Conservation (phyloP, 2,888 invertebrate genomes). For the Thecophora atra region DNA sequence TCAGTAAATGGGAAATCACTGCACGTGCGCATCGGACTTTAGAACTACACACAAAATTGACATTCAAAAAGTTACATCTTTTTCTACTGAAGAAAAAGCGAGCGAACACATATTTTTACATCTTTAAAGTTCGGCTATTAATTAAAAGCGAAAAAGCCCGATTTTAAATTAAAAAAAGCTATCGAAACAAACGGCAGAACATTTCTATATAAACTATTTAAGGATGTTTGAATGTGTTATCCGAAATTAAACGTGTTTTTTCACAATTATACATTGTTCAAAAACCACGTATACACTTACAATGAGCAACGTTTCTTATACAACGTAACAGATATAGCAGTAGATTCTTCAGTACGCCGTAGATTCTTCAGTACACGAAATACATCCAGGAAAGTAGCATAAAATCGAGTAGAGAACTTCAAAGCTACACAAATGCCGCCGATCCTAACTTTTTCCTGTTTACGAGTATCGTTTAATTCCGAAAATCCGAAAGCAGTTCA, state of each 20-base stretch:
- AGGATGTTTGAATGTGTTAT: neutral
- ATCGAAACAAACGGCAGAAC: neutral
- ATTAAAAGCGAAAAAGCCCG: neutral
- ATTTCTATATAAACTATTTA: neutral
- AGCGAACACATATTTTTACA: conserved; percentile 9
- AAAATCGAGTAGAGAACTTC: too few relatives aligned
- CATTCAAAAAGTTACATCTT: conserved; percentile 16
- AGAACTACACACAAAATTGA: conserved; percentile 8
- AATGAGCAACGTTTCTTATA: neutral
- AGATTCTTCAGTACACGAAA: neutral
- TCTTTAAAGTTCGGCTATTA: conserved; percentile 19
- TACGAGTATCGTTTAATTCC: neutral
- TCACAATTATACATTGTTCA: neutral
- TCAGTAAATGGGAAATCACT: conserved; percentile 59
- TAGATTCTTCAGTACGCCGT: neutral
- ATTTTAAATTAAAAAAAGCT: conserved; percentile 8
- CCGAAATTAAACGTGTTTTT: neutral
- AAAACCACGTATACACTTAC: neutral
- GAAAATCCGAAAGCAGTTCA: neutral
- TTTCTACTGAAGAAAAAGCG: conserved; percentile 4
- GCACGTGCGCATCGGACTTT: neutral
- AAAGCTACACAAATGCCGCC: too few relatives aligned
- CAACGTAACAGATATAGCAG: neutral
- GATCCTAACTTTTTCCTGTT: neutral
- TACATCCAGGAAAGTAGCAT: too few relatives aligned